Base-by-base conservation (phyloP, 2,888 invertebrate species). In the Synanthedon myopaeformis region DNA sequence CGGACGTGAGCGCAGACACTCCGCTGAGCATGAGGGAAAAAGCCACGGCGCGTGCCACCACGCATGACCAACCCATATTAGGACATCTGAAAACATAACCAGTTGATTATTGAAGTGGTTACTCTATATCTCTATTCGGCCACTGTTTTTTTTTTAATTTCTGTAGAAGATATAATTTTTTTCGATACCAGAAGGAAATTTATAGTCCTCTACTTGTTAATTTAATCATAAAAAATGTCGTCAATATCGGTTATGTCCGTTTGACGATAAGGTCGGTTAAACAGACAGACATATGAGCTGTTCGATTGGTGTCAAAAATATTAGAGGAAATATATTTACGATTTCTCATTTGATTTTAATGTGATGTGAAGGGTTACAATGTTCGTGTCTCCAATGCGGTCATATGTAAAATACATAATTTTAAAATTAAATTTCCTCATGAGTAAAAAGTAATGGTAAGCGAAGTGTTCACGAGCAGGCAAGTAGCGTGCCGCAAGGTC, bases 31-130 rank as follows among this genome's bases (percentile, higher is more conserved):
- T 89, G 72, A 91, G 89, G 78, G 90, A 82, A 74, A 91, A 83
- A 82, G 89, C 89, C 84, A 90, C 89, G 82, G 89, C 90, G 87
- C 91, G 91, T 89, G 92, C 91, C 89, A 92, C 91, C 90, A 93
- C 92, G 91, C 92, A 93, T 91, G 91, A 91, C 92, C 92, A 93
- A 92, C 93, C 94, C 94, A 95, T 95, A 93, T 93, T 94, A 94
- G 91, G 93, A 92, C 93, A 93, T 94, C 94, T 95, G 91, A 57
- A 93, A 93, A 48, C 54, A 58, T 17, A 52, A 58, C 56, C 14
- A 55, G 41, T 41, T 6, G 45, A 45, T 13, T 45, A 45, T 14
- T 45, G 10, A 10, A 35, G 35, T 35, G 35, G 35, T 10, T 35
- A 35, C 35, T 6, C 35, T 35, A 35, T 10, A 8, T 35, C 10